Percentiles rank a stretch among this genome's conserved stretches.
phyloP scores from a whole-genome alignment of 2,113 vertebrate genomes.

The Clarias batrachus region DNA sequence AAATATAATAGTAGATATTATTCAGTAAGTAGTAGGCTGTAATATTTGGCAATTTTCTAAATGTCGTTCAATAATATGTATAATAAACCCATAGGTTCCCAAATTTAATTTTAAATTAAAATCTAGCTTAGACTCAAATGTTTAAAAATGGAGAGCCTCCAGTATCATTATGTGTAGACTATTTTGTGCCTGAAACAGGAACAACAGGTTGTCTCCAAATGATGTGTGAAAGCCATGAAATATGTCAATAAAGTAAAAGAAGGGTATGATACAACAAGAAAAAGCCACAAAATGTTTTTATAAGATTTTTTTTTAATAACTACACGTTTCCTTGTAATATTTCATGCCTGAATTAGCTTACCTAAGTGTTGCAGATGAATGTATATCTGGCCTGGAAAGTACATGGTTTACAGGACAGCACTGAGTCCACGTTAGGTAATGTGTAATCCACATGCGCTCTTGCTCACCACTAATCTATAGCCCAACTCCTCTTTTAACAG shows the following conservation, averaged over 20 bases:
- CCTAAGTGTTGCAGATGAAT: neutral
- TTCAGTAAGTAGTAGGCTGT: neutral
- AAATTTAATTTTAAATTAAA: neutral
- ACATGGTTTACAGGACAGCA: neutral
- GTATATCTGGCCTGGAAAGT: neutral
- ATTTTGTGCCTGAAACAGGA: neutral
- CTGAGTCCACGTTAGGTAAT: neutral
- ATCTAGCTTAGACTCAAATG: neutral
- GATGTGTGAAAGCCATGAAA: neutral
- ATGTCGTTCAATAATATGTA: too few species aligned
- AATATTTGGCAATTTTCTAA: neutral
- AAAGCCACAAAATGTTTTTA: neutral
- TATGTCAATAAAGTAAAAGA: neutral
- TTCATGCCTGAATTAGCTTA: neutral
- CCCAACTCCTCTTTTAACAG: neutral
- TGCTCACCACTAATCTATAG: neutral
- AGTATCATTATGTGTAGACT: neutral
- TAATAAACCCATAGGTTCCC: neutral
- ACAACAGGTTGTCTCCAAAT: constrained; percentile 1
- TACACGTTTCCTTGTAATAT: neutral
- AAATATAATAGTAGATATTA: neutral
- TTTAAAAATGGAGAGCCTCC: neutral
- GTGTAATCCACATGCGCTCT: constrained; percentile 14
- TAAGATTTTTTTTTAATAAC: neutral
- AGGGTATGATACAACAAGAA: neutral